A percentile compares a stretch with the other conserved stretches of the same genome.
Conservation (phyloP, 2,888 invertebrate species). For the Drosophila neotestacea region DNA sequence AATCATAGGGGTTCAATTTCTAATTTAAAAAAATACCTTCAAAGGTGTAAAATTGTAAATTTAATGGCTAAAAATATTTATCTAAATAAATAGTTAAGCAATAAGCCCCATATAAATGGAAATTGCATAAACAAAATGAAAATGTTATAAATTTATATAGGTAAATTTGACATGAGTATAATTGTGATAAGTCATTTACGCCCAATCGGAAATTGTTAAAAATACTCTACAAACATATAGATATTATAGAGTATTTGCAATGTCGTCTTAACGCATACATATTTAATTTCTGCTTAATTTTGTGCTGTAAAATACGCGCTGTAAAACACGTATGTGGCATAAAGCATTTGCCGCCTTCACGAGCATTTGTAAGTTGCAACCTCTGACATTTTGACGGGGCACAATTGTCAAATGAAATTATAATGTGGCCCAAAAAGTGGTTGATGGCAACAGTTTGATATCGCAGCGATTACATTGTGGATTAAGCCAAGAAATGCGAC, state of each 20-base stretch:
- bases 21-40: too few species aligned
- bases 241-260: constrained; percentile 10
- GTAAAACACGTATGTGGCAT: constrained; percentile 4
- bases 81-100: too few species aligned
- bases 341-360: constrained; percentile 5
- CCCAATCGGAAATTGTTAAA: too few species aligned
- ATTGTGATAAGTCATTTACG: too few species aligned
- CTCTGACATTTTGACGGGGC: constrained; percentile 49
- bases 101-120: too few species aligned
- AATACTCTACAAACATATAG: too few species aligned
- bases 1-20: too few species aligned
- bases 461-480: background rate
- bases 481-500: background rate
- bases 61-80: too few species aligned
- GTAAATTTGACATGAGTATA: too few species aligned
- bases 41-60: too few species aligned
- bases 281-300: constrained; percentile 24
- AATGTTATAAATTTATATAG: too few species aligned
- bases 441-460: constrained; percentile 34
- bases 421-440: constrained; percentile 37
- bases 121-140: too few species aligned
- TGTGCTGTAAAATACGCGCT: constrained; percentile 3
- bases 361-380: constrained; percentile 17
- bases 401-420: constrained; percentile 59
- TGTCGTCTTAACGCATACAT: background rate